Evolutionary conservation across 1,140 invertebrate genomes (phyloP), one percentile per base, ranked within the genome.

Genomic region (Vanessa atalanta): DNA sequence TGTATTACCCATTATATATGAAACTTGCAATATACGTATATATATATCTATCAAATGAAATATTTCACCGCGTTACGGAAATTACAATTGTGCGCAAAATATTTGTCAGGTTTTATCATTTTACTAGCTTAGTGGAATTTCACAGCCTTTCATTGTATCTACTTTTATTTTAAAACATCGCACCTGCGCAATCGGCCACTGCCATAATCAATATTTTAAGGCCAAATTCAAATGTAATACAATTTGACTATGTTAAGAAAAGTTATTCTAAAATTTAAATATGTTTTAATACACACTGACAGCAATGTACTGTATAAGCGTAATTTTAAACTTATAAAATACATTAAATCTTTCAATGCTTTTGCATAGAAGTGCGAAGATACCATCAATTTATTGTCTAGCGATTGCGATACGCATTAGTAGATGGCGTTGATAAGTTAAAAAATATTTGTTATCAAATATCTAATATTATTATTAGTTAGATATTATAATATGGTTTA

Each of bases 1-100:
- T 72, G 85, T 89, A 71, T 93, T 93, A 37, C 92, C 93, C 93
- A 93, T 93, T 80, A 72, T 65, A 57, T 68, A 68, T 68, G 20
- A 61, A 69, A 69, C 37, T 65, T 71, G 15, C 12, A 63, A 26
- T n/a, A 15, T 23, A 23, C 2, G 26, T 31, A 31, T 31, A 57
- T 64, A 48, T 43, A 43, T 43, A 43, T 11, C 14, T 71, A 71
- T 43, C 51, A 20, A 64, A 50, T 65, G 8, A 47, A 71, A 71
- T n/a, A n/a, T 13, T 37, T 60, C 15, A 61, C 67, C 14, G 2
- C 63, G 37, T 14, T 47, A 9, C 43, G 13, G 65, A 43, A 65
- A 43, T 47, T 23, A 31, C 65, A 65, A 26, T 37, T 71, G 48
- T 65, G 37, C 47, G 50, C 53, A 43, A 16, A 55, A 31, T 65